Conservation (phyloP, 2,113 vertebrate genomes). For the Cryptotis parvus region DNA sequence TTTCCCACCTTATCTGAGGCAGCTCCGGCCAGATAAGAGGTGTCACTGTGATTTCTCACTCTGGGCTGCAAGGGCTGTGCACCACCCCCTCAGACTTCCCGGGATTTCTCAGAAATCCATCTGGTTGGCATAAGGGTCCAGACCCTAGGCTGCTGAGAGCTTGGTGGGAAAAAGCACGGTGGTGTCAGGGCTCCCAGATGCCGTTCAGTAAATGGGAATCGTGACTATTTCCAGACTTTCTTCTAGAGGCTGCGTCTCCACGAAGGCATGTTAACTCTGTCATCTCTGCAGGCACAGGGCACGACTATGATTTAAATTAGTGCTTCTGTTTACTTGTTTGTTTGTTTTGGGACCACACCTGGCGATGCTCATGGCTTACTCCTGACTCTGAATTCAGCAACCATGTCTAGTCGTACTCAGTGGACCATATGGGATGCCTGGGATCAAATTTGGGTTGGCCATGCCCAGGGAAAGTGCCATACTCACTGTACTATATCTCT, state of each 20-base stretch:
- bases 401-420: too few species aligned
- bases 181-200: background rate
- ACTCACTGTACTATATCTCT: too few species aligned
- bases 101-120: constrained; percentile 64
- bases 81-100: constrained; percentile 41
- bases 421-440: too few species aligned
- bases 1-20: constrained; percentile 79
- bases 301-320: background rate
- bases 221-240: background rate
- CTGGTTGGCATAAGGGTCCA: background rate
- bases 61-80: constrained; percentile 75
- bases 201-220: background rate
- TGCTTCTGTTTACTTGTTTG: too few species aligned
- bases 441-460: too few species aligned
- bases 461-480: too few species aligned
- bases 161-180: background rate
- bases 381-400: too few species aligned
- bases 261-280: background rate
- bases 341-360: too few species aligned
- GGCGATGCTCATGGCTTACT: too few species aligned
- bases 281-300: background rate
- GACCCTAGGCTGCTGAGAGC: constrained; percentile 29
- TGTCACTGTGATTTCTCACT: constrained; percentile 85
- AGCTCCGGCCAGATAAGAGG: constrained; percentile 77
- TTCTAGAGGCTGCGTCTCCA: background rate